Evolutionary conservation across 2,113 vertebrate species (phyloP).

Genomic region (Pitta sordida): DNA sequence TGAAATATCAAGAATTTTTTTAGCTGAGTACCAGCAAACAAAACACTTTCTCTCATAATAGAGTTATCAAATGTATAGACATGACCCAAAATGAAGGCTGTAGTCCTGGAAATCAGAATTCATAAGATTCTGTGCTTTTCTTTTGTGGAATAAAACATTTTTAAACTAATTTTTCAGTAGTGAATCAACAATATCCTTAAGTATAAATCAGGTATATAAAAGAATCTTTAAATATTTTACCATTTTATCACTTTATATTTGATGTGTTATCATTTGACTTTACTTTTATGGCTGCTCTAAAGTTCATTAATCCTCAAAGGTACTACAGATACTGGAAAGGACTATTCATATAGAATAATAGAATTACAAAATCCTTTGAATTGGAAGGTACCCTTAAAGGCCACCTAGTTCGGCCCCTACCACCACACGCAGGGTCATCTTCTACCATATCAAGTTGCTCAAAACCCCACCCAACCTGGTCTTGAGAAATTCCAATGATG

Average conservation of each 20-base stretch:
- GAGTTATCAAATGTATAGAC: not conserved
- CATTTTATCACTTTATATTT: not conserved
- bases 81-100: not conserved
- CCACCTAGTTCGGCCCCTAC: fast-evolving
- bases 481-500: not conserved
- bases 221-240: not conserved
- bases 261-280: not conserved
- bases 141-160: not conserved
- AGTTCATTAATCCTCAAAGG: not conserved
- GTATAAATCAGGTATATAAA: not conserved
- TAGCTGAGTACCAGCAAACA: not conserved
- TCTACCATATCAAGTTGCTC: not conserved
- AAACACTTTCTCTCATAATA: not conserved
- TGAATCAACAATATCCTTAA: not conserved
- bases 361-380: not conserved
- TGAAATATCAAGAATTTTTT: not conserved
- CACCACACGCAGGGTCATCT: not conserved
- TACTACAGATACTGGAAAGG: not conserved
- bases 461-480: not conserved
- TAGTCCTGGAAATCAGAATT: not conserved
- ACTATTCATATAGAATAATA: not conserved
- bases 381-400: not conserved
- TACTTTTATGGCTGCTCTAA: not conserved
- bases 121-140: not conserved
- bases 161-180: not conserved